These are phyloP conservation scores for Apteryx mantelli DNA, from an alignment of 2,113 vertebrate species.

Conservation along the genomic window DNA sequence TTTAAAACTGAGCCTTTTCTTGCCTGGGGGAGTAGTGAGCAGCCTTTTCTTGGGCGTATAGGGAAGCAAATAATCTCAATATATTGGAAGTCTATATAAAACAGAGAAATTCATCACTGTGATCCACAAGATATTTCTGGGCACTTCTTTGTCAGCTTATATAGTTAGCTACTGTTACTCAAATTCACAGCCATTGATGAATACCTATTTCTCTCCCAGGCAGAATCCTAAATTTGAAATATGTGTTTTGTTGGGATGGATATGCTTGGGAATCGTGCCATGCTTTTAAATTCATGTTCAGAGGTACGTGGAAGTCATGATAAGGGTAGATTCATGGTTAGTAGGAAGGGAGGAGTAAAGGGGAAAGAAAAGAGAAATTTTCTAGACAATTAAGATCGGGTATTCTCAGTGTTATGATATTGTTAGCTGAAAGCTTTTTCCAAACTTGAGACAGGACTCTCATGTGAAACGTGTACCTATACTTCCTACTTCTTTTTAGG, in stretches of 20 bases:
- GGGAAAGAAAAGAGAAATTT: background rate
- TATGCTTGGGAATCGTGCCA: slow-evolving; percentile 19
- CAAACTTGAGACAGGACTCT: background rate
- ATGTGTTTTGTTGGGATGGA: background rate
- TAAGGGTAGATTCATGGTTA: background rate
- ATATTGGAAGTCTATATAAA: background rate
- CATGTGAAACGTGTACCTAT: background rate
- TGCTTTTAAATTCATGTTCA: slow-evolving; percentile 14
- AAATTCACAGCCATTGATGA: slow-evolving; percentile 25
- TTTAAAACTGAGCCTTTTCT: background rate
- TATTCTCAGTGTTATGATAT: background rate
- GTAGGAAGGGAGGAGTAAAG: background rate
- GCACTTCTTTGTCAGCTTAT: slow-evolving; percentile 10
- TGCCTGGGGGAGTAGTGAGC: background rate
- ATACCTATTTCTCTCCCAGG: slow-evolving; percentile 20
- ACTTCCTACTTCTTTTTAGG: background rate
- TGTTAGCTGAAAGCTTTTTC: background rate
- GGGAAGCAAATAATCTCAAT: slow-evolving; percentile 37
- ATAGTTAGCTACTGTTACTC: slow-evolving; percentile 40
- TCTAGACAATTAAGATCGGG: background rate
- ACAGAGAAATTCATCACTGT: slow-evolving; percentile 1
- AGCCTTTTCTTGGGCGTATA: background rate
- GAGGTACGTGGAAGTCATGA: background rate
- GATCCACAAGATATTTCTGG: slow-evolving; percentile 18
- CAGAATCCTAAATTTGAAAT: slow-evolving; percentile 42